These are phyloP conservation scores for Rhinoderma darwinii DNA, from an alignment of 2,113 vertebrate species.

Conservation along the genomic window DNA sequence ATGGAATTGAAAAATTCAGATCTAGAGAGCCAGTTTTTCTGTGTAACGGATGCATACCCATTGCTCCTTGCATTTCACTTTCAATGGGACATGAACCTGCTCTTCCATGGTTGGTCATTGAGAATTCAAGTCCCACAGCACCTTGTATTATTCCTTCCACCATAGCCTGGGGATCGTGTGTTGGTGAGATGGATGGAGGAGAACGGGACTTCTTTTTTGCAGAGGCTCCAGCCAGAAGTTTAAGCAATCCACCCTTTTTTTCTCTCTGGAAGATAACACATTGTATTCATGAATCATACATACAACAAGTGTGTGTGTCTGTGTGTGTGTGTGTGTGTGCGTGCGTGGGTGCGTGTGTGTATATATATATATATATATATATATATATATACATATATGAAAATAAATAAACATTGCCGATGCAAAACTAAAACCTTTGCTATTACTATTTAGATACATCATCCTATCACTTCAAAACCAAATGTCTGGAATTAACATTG, in stretches of 20 bases:
- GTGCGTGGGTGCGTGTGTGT: too few species aligned
- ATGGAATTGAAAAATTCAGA: conserved; percentile 91
- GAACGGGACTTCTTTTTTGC: conserved; percentile 95
- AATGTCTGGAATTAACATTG: too few species aligned
- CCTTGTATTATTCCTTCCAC: conserved; percentile 75
- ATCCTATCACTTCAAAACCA: too few species aligned
- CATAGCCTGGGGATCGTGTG: conserved; percentile 77
- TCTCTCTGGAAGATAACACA: conserved; percentile 81
- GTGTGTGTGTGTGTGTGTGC: too few species aligned
- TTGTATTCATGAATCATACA: background rate
- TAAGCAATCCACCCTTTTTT: conserved; percentile 91
- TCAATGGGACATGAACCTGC: conserved; percentile 95
- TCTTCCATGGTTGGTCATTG: conserved; percentile 77
- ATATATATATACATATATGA: too few species aligned
- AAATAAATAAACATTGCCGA: background rate
- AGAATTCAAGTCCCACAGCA: conserved; percentile 78
- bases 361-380: too few species aligned
- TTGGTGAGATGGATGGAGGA: conserved; percentile 89
- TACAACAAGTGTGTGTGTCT: too few species aligned
- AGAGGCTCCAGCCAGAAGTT: conserved; percentile 91
- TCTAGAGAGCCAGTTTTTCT: conserved; percentile 96
- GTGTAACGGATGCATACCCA: conserved; percentile 93
- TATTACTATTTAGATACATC: too few species aligned
- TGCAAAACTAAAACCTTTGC: background rate
- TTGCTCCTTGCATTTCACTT: conserved; percentile 93